Conservation (phyloP, 1,140 invertebrate species). For the Dolichoris vasculosae region DNA sequence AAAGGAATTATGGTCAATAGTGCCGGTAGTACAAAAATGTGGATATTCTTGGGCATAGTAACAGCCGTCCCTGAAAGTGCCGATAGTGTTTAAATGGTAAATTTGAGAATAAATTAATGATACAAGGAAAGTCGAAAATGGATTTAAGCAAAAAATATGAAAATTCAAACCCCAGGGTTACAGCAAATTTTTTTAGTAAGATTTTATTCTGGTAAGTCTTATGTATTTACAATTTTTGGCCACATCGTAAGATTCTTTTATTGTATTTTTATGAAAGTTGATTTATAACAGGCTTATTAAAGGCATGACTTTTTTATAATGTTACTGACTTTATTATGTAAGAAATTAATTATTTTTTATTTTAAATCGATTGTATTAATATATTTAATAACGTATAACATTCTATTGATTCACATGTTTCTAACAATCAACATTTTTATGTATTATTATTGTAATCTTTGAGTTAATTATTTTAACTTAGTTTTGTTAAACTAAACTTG, state of each 20-base stretch:
- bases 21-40: neutral
- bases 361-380: neutral
- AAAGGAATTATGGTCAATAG: neutral
- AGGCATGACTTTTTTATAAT: neutral
- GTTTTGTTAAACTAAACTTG: neutral
- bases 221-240: neutral
- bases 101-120: neutral
- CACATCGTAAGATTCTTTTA: neutral
- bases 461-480: neutral
- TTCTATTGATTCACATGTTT: no score
- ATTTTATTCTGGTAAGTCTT: slow-evolving; percentile 73
- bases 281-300: neutral
- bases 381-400: no score
- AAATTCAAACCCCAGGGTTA: slow-evolving; percentile 71
- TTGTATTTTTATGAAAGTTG: neutral
- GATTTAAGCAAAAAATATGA: slow-evolving; percentile 64
- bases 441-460: no score
- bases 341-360: neutral
- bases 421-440: no score
- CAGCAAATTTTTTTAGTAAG: slow-evolving; percentile 70
- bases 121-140: neutral
- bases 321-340: neutral
- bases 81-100: neutral
- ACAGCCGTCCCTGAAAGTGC: neutral
- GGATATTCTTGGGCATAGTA: neutral